These are phyloP conservation scores for Progne subis DNA, from an alignment of 2,113 vertebrate species.

Conservation along the genomic window DNA sequence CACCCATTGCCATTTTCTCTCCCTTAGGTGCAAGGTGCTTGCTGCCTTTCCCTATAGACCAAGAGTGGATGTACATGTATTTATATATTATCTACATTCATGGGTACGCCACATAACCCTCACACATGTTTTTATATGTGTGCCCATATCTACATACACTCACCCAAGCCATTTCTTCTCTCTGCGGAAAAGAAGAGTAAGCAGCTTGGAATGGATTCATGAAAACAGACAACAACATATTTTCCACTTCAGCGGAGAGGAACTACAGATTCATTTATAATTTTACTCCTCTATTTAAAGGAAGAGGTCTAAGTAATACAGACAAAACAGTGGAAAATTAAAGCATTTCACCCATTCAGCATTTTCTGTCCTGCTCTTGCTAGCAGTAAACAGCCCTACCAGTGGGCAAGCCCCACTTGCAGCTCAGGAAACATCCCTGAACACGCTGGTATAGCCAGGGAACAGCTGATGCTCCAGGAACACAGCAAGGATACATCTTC, in stretches of 20 bases:
- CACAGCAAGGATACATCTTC: background rate
- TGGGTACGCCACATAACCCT: background rate
- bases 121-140: background rate
- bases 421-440: background rate
- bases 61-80: too few species aligned
- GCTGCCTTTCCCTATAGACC: background rate
- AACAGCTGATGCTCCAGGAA: background rate
- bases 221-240: constrained; percentile 28
- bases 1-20: background rate
- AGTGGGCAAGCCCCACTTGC: background rate
- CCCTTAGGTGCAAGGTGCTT: rapidly evolving
- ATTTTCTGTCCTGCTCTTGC: background rate
- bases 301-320: background rate
- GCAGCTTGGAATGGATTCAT: background rate
- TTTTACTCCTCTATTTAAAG: background rate
- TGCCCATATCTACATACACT: background rate
- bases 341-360: background rate
- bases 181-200: background rate
- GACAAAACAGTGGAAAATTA: constrained; percentile 17
- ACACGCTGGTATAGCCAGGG: rapidly evolving
- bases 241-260: background rate
- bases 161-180: background rate
- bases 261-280: background rate
- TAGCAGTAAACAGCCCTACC: background rate
- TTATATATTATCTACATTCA: background rate